A percentile compares a stretch with the other conserved stretches of the same genome.
These are phyloP conservation scores for Talpa occidentalis DNA, from an alignment of 2,113 vertebrate genomes.

Conservation along the genomic window DNA sequence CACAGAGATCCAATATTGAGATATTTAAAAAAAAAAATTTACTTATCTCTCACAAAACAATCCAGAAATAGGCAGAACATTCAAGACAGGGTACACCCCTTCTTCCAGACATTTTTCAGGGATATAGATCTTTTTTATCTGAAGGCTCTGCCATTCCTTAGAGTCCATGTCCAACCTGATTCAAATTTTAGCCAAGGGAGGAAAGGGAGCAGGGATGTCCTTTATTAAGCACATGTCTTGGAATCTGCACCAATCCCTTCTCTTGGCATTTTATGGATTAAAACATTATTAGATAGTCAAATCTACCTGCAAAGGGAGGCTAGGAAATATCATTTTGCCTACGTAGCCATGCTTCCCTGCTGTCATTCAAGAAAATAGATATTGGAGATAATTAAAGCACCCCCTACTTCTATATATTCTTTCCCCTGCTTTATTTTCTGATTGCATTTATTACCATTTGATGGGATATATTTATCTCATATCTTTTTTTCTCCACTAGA, in stretches of 20 bases:
- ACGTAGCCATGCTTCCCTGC: neutral
- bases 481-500: neutral
- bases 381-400: neutral
- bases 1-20: neutral
- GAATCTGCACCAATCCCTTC: neutral
- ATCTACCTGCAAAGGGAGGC: neutral
- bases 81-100: no score
- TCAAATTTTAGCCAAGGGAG: neutral
- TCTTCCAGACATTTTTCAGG: neutral
- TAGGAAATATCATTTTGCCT: neutral
- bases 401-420: neutral
- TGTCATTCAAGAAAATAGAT: neutral
- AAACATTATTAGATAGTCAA: neutral
- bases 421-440: neutral
- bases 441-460: neutral
- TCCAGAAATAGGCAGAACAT: neutral
- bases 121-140: neutral
- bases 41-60: neutral
- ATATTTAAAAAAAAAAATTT: neutral
- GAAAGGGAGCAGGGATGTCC: neutral
- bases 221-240: neutral
- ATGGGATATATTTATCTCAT: neutral
- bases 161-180: neutral
- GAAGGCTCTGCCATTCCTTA: neutral
- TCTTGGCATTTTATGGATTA: neutral